These are phyloP conservation scores for Elephas maximus DNA, from an alignment of 2,113 vertebrate genomes.

Conservation along the genomic window DNA sequence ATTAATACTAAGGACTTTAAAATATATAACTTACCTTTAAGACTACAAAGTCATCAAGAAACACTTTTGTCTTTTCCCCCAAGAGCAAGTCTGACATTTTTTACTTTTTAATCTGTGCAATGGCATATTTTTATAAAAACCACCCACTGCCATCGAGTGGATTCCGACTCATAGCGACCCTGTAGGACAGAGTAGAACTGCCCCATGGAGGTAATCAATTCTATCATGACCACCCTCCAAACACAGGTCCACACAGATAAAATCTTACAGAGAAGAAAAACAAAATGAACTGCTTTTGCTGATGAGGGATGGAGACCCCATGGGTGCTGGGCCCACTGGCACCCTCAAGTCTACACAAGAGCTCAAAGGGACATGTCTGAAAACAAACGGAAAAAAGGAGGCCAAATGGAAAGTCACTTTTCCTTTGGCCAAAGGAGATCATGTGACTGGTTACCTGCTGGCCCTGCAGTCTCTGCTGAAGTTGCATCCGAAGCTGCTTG, in stretches of 20 bases:
- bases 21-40: neutral
- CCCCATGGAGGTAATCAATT: neutral
- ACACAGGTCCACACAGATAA: neutral
- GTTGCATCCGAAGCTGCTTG: slow-evolving; percentile 96
- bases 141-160: no score
- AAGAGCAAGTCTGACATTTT: neutral
- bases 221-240: neutral
- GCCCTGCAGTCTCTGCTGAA: slow-evolving; percentile 97
- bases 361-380: neutral
- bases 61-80: neutral
- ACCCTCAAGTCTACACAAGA: neutral
- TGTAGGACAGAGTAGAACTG: no score
- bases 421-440: fast-evolving
- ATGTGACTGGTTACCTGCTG: slow-evolving; percentile 92
- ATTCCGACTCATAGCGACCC: no score
- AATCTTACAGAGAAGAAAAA: neutral
- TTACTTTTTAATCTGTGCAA: neutral
- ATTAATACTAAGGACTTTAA: slow-evolving; percentile 11
- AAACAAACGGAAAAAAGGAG: neutral
- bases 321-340: neutral
- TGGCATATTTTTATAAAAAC: neutral
- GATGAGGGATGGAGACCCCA: neutral
- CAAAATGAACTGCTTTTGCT: neutral
- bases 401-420: neutral
- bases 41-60: neutral